Percentiles rank a stretch among this genome's conserved stretches.
Conservation (phyloP, 2,888 invertebrate species). For the Venusia cambrica region DNA sequence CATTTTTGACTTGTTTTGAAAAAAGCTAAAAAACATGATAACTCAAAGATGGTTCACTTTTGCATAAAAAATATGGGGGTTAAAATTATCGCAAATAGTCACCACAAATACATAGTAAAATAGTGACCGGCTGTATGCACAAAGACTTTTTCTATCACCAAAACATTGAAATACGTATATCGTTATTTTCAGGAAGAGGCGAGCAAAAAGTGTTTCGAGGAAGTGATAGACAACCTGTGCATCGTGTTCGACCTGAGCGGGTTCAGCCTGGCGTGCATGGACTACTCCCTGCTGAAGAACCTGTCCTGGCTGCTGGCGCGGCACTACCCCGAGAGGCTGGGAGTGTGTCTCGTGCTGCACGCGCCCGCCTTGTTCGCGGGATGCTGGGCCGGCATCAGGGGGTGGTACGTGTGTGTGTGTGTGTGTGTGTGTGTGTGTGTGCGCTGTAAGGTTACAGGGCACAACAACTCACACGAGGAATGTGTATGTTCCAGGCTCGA, state of each 20-base stretch:
- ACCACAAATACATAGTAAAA: too few relatives aligned
- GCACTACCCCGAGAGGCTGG: constrained; percentile 89
- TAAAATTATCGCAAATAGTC: too few relatives aligned
- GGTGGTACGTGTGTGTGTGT: constrained; percentile 83
- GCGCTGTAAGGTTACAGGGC: too few relatives aligned
- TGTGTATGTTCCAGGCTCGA: constrained; percentile 82
- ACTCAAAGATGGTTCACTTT: too few relatives aligned
- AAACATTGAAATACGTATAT: too few relatives aligned
- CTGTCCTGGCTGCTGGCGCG: constrained; percentile 88
- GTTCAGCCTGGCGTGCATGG: constrained; percentile 89
- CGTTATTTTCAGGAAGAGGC: constrained; percentile 87
- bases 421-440: too few relatives aligned
- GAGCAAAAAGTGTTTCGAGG: constrained; percentile 89
- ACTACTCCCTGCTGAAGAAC: constrained; percentile 89
- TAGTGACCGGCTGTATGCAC: too few relatives aligned
- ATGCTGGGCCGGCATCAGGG: constrained; percentile 88
- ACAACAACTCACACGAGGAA: background rate
- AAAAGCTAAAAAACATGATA: too few relatives aligned
- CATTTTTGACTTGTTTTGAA: too few relatives aligned
- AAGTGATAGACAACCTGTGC: constrained; percentile 89
- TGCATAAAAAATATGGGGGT: too few relatives aligned
- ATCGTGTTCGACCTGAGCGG: constrained; percentile 89
- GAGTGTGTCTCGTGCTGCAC: constrained; percentile 88
- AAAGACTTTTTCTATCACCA: too few relatives aligned
- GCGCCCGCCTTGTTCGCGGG: constrained; percentile 87